These are phyloP conservation scores for Cromileptes altivelis DNA, from an alignment of 2,113 vertebrate genomes.

Conservation along the genomic window DNA sequence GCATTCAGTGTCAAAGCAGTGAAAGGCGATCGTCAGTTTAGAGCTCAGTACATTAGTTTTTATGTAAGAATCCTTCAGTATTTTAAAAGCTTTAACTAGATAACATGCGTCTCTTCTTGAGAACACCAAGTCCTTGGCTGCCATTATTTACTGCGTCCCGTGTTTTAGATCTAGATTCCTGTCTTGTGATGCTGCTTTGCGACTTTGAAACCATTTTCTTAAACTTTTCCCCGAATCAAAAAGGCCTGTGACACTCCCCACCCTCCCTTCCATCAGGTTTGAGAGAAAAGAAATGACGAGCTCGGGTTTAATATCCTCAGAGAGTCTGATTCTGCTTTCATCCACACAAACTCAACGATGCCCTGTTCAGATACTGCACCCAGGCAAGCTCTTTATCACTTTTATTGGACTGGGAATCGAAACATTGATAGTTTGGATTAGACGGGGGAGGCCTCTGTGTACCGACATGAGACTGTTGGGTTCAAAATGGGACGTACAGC, in stretches of 20 bases:
- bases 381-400: constrained; percentile 18
- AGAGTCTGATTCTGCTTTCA: constrained; percentile 14
- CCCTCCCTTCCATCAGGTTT: neutral
- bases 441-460: neutral
- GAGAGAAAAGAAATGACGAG: constrained; percentile 36
- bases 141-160: neutral
- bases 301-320: constrained; percentile 53
- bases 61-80: no score
- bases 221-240: neutral
- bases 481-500: constrained; percentile 20
- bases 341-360: constrained; percentile 15
- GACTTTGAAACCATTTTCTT: neutral
- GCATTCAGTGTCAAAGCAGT: no score
- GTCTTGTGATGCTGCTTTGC: neutral
- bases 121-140: neutral
- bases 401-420: constrained; percentile 36
- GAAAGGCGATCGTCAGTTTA: no score
- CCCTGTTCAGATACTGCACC: constrained; percentile 8
- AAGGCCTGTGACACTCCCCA: neutral
- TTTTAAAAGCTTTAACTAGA: no score
- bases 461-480: neutral
- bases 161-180: neutral
- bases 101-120: no score
- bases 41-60: no score
- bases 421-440: constrained; percentile 10